A percentile compares a stretch with the other conserved stretches of the same genome.
phyloP scores from a whole-genome alignment of 2,113 vertebrate genomes.

The Tupaia tana region DNA sequence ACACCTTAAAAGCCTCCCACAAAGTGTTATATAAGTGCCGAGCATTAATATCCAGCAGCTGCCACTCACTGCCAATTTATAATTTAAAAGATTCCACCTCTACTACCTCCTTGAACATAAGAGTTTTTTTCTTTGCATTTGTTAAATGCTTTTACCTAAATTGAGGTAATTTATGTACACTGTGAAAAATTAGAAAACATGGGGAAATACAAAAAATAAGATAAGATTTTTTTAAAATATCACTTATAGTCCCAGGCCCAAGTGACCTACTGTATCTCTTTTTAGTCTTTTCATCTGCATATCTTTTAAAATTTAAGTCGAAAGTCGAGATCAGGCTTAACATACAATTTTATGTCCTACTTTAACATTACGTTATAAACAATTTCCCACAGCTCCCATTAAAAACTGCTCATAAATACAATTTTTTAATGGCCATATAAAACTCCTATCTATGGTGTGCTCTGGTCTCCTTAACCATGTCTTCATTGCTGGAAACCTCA shows the following conservation, averaged over 20 bases:
- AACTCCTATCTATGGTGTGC: neutral
- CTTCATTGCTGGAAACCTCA: neutral
- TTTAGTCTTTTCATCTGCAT: neutral
- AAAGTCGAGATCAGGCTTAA: neutral
- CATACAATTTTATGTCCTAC: neutral
- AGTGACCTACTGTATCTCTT: neutral
- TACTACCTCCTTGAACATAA: neutral
- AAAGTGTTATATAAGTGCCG: conserved; percentile 32
- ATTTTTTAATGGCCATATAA: neutral
- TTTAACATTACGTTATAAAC: neutral
- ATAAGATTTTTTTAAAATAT: neutral
- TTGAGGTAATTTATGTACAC: conserved; percentile 15
- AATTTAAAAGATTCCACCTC: neutral
- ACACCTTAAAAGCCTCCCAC: conserved; percentile 4
- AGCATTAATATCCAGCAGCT: neutral
- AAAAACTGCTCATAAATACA: neutral
- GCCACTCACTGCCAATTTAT: neutral
- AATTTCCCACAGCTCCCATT: neutral
- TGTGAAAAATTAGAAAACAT: conserved; percentile 9
- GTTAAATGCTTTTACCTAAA: conserved; percentile 3
- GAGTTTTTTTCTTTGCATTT: conserved; percentile 11
- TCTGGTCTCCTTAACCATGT: neutral
- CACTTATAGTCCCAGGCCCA: neutral
- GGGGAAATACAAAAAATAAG: neutral
- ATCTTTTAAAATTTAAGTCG: neutral